These are phyloP conservation scores for Ailuropoda melanoleuca DNA, from an alignment of 2,113 vertebrate species.

Conservation along the genomic window DNA sequence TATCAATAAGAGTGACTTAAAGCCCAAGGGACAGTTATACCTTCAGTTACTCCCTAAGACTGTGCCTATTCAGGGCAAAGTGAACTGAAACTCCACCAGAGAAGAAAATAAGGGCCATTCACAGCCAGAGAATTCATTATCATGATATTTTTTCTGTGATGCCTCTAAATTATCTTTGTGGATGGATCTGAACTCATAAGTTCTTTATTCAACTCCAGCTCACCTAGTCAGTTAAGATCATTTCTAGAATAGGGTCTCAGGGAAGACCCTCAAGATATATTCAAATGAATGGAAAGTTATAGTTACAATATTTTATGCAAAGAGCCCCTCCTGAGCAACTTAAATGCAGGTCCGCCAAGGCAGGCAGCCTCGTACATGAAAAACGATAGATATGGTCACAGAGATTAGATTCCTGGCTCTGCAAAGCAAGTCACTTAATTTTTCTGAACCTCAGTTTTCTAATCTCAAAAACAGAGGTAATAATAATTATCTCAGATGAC, in stretches of 20 bases:
- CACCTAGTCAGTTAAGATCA: background rate
- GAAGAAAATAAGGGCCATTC: slow-evolving; percentile 63
- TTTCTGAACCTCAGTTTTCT: background rate
- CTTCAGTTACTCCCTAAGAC: slow-evolving; percentile 17
- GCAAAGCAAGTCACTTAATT: background rate
- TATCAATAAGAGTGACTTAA: slow-evolving; percentile 55
- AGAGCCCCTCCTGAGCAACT: background rate
- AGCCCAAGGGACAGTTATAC: slow-evolving; percentile 35
- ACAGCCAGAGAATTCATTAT: slow-evolving; percentile 60
- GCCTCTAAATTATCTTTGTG: slow-evolving; percentile 62
- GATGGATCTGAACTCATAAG: slow-evolving; percentile 62
- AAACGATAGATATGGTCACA: background rate
- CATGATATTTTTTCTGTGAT: slow-evolving; percentile 57
- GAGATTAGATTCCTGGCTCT: background rate
- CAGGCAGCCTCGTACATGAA: background rate
- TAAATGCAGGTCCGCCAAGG: background rate
- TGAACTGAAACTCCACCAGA: slow-evolving; percentile 64
- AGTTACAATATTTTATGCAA: background rate
- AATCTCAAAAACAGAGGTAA: background rate
- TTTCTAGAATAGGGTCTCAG: background rate
- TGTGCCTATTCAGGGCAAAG: slow-evolving; percentile 51
- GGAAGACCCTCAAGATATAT: background rate
- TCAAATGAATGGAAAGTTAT: background rate
- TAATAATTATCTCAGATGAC: background rate
- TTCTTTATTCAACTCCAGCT: background rate